Evolutionary conservation across 2,888 invertebrate genomes (phyloP), one percentile per base, ranked within the genome.

Genomic region (Macrophya alboannulata): DNA sequence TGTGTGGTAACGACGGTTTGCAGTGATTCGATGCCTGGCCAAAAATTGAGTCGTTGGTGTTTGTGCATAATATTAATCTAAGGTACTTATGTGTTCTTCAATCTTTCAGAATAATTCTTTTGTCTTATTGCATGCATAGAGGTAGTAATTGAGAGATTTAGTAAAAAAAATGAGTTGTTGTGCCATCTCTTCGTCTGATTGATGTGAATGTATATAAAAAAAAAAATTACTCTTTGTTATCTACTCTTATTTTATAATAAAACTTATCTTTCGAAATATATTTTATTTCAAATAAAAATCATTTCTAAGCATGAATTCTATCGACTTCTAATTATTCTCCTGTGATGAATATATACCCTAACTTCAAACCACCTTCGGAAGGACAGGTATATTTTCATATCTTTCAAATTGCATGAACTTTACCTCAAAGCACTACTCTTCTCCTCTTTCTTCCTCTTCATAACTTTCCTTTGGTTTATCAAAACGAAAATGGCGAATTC

Each of bases 311-410:
- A 55, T 55, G 55, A 55, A 55, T 55, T 55, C n/a, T 55, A 55
- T n/a, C 55, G 55, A 55, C 55, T 55, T n/a, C 55, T 55, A 55
- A 55, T 55, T 55, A 55, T 55, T 55, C 55, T 55, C 55, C 55
- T 55, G n/a, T 55, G n/a, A 17, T 51, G 51, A 55, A 3, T 31
- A 31, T 2, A 31, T 31, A 31, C 31, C 31, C 31, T 31, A 31
- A 55, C 55, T 55, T 55, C 55, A 55, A 55, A 55, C 55, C 55
- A 55, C 55, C 55, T n/a, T 55, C 17, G n/a, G n/a, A 55, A 55
- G n/a, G n/a, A n/a, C n/a, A n/a, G n/a, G 8, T 55, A 55, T n/a
- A 55, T 55, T 55, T 8, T 55, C n/a, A n/a, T 55, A 55, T 6
- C 55, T 55, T 2, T 55, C 8, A n/a, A 55, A 55, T 55, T 55